Conservation (phyloP, 2,113 vertebrate species). For the Pteropus alecto region DNA sequence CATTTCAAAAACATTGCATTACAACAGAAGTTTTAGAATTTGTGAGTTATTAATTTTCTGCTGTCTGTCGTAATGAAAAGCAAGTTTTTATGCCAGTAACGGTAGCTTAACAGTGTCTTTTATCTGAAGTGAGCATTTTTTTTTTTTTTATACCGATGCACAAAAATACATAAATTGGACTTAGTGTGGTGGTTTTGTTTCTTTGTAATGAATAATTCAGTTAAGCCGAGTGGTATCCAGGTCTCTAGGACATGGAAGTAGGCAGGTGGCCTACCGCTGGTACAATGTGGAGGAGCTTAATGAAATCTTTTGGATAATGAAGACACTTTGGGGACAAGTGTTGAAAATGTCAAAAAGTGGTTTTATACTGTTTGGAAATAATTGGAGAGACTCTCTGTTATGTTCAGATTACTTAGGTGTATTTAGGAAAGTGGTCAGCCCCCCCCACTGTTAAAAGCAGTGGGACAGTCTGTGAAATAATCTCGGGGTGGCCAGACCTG, state of each 20-base stretch:
- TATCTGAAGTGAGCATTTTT: neutral
- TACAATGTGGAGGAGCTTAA: neutral
- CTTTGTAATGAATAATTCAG: neutral
- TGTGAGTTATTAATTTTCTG: neutral
- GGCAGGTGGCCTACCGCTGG: neutral
- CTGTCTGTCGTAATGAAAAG: neutral
- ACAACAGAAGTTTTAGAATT: neutral
- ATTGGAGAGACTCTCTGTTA: neutral
- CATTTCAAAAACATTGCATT: neutral
- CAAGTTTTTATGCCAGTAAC: neutral
- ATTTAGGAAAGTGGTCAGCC: neutral
- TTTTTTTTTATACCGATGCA: neutral
- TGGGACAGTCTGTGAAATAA: neutral
- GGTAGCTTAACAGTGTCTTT: neutral
- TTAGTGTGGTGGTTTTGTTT: neutral
- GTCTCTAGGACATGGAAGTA: neutral
- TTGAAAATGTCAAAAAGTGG: neutral
- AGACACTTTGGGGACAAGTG: neutral
- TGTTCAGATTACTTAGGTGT: neutral
- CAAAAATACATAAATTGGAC: neutral
- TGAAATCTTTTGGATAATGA: neutral
- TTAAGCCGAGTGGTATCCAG: neutral
- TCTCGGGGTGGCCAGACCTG: fast-evolving
- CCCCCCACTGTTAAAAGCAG: fast-evolving
- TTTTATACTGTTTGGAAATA: neutral